These are phyloP conservation scores for Thymallus thymallus DNA, from an alignment of 2,113 vertebrate species.

Conservation along the genomic window DNA sequence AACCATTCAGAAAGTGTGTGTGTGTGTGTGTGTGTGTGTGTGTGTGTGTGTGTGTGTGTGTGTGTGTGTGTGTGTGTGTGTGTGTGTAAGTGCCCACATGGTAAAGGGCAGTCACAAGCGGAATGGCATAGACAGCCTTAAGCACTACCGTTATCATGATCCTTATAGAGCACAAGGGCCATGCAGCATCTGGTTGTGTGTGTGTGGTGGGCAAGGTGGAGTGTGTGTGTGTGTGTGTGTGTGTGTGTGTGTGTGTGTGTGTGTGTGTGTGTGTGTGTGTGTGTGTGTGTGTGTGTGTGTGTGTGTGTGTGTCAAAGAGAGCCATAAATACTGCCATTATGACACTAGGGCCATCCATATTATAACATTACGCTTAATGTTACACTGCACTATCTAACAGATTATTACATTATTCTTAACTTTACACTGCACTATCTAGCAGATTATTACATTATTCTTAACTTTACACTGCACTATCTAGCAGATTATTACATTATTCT, in stretches of 20 bases:
- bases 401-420: no score
- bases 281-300: not conserved
- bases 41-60: slow-evolving; percentile 1
- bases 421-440: no score
- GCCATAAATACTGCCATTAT: slow-evolving; percentile 45
- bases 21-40: slow-evolving; percentile 21
- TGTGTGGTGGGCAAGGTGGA: not conserved
- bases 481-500: no score
- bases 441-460: no score
- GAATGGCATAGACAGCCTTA: slow-evolving; percentile 40
- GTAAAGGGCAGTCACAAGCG: slow-evolving; percentile 23
- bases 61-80: slow-evolving; percentile 2
- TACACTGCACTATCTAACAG: slow-evolving; percentile 24
- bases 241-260: slow-evolving; percentile 20
- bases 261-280: slow-evolving; percentile 16
- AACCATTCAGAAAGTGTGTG: slow-evolving; percentile 12
- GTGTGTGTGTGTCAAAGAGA: slow-evolving; percentile 17
- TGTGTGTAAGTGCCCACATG: not conserved
- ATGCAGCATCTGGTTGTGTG: slow-evolving; percentile 28
- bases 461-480: no score
- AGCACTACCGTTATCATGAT: slow-evolving; percentile 47
- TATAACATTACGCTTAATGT: slow-evolving; percentile 35
- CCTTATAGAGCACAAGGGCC: slow-evolving; percentile 43
- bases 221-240: slow-evolving; percentile 5
- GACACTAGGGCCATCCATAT: slow-evolving; percentile 26